Evolutionary conservation across 2,113 vertebrate species (phyloP).

Genomic region (Dendropsophus ebraccatus): DNA sequence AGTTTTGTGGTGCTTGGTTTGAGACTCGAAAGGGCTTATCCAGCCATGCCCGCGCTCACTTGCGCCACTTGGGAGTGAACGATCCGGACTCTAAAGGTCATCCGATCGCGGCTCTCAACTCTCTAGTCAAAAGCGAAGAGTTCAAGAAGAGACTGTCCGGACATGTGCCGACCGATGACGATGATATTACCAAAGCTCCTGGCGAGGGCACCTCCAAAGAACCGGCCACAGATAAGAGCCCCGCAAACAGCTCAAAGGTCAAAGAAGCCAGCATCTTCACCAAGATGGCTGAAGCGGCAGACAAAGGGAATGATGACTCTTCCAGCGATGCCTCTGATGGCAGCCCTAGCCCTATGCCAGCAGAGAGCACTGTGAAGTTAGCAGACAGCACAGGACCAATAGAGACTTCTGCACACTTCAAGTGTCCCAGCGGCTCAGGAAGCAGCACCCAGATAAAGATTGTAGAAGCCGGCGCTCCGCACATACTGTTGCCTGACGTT

Average conservation of each 20-base stretch:
- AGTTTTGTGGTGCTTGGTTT: slow-evolving; percentile 93
- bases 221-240: background rate
- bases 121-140: slow-evolving; percentile 86
- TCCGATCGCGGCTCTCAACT: slow-evolving; percentile 87
- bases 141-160: slow-evolving; percentile 77
- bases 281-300: background rate
- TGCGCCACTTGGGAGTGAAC: slow-evolving; percentile 90
- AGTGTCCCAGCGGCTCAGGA: slow-evolving; percentile 51
- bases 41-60: slow-evolving; percentile 89
- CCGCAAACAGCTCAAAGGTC: slow-evolving; percentile 63
- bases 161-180: slow-evolving; percentile 67
- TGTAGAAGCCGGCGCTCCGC: background rate
- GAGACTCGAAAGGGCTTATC: slow-evolving; percentile 92
- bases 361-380: slow-evolving; percentile 59
- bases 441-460: slow-evolving; percentile 23
- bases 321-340: slow-evolving; percentile 73
- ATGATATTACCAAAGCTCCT: slow-evolving; percentile 63
- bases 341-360: slow-evolving; percentile 56
- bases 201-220: slow-evolving; percentile 45
- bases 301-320: background rate
- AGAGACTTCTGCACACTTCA: slow-evolving; percentile 62
- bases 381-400: slow-evolving; percentile 22
- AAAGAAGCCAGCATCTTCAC: slow-evolving; percentile 56
- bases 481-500: slow-evolving; percentile 1
- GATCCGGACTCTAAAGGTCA: slow-evolving; percentile 91